Conservation (phyloP, 1,140 invertebrate genomes). For the Lepidurus apus region DNA sequence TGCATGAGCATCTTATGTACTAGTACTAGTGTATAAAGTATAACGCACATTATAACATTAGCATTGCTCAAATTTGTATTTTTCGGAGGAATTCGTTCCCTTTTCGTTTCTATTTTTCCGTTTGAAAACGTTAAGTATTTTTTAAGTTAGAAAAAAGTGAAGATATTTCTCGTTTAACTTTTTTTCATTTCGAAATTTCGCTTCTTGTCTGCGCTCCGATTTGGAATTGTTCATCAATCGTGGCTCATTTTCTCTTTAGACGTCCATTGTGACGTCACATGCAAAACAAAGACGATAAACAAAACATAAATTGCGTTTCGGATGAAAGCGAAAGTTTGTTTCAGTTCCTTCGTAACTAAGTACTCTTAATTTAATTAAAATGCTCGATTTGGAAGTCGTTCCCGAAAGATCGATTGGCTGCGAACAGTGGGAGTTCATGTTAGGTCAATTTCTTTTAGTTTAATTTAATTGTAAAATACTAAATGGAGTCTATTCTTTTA, state of each 20-base stretch:
- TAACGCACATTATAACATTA: too few relatives aligned
- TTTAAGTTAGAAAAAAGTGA: too few relatives aligned
- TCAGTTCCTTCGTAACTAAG: not conserved
- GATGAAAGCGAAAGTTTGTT: not conserved
- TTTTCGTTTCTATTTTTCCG: too few relatives aligned
- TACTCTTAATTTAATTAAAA: slow-evolving; percentile 44
- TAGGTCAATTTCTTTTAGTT: slow-evolving; percentile 62
- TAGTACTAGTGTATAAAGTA: too few relatives aligned
- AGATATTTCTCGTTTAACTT: too few relatives aligned
- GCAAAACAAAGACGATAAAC: slow-evolving; percentile 6
- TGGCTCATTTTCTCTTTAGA: not conserved
- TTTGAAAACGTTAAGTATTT: too few relatives aligned
- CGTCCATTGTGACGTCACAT: not conserved
- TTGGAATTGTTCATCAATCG: not conserved
- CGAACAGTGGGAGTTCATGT: slow-evolving; percentile 94
- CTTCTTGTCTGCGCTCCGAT: too few relatives aligned
- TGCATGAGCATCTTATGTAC: too few relatives aligned
- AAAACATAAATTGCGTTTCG: not conserved
- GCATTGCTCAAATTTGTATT: too few relatives aligned
- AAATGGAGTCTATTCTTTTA: slow-evolving; percentile 44
- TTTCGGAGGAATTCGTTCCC: too few relatives aligned
- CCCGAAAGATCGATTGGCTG: slow-evolving; percentile 91
- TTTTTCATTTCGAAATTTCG: too few relatives aligned
- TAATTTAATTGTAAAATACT: not conserved
- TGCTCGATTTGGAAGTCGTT: slow-evolving; percentile 93